Conservation (phyloP, 2,888 invertebrate genomes). For the Tridacna gigas region DNA sequence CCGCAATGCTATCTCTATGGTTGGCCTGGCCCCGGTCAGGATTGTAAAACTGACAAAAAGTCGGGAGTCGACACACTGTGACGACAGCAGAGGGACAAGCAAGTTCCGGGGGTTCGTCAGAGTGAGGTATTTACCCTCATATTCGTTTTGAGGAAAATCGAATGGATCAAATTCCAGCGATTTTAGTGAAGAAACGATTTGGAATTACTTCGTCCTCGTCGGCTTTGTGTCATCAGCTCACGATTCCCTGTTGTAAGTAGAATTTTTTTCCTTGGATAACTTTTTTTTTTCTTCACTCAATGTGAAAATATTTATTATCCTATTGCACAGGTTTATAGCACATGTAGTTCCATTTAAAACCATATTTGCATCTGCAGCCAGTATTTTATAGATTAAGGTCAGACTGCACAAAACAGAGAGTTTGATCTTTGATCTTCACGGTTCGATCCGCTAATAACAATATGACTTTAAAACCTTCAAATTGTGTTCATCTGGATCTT, state of each 20-base stretch:
- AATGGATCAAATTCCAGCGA: slow-evolving; percentile 26
- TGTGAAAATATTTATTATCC: no score
- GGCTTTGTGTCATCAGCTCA: background rate
- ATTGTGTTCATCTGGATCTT: no score
- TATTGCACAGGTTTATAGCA: no score
- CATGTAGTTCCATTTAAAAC: no score
- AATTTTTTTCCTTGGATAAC: no score
- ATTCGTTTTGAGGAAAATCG: slow-evolving; percentile 8
- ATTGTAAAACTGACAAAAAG: slow-evolving; percentile 8
- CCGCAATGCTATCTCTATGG: background rate
- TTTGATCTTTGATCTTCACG: no score
- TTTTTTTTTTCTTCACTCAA: no score
- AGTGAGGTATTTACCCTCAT: background rate
- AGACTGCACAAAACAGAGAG: no score
- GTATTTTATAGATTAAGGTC: no score
- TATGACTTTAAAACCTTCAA: no score
- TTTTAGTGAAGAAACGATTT: background rate
- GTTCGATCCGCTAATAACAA: no score
- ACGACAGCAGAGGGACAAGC: background rate
- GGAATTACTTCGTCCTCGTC: slow-evolving; percentile 13
- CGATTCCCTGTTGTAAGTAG: background rate
- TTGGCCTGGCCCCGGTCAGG: background rate
- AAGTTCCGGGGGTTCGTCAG: slow-evolving; percentile 13
- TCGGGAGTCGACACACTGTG: slow-evolving; percentile 3
- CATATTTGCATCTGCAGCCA: no score